A percentile compares a stretch with the other conserved stretches of the same genome.
phyloP scores from a whole-genome alignment of 2,113 vertebrate species.

The Arothron firmamentum region DNA sequence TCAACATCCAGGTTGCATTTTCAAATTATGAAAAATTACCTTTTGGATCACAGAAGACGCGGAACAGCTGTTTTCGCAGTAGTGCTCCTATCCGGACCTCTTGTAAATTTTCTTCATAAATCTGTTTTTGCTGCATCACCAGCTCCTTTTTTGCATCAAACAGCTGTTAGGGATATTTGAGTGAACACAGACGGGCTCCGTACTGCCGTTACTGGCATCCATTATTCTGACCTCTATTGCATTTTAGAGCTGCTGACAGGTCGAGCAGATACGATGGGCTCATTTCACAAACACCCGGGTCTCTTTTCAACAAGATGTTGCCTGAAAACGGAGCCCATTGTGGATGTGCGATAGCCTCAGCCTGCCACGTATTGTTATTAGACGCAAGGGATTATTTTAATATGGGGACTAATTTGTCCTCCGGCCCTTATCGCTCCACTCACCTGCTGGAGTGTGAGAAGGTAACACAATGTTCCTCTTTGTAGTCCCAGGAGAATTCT shows the following conservation, averaged over 20 bases:
- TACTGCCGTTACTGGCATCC: constrained; percentile 22
- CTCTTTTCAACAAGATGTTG: constrained; percentile 54
- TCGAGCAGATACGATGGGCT: constrained; percentile 30
- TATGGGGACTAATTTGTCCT: constrained; percentile 58
- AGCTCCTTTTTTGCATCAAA: constrained; percentile 7
- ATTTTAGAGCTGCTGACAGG: constrained; percentile 55
- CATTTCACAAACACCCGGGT: constrained; percentile 46
- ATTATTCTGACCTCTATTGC: constrained; percentile 27
- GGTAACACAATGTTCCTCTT: constrained; percentile 66
- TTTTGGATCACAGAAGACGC: neutral
- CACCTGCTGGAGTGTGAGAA: constrained; percentile 62
- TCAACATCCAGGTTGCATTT: neutral
- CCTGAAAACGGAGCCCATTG: constrained; percentile 35
- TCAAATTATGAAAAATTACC: neutral
- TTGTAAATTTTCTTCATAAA: neutral
- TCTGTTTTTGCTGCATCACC: constrained; percentile 11
- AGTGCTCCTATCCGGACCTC: neutral
- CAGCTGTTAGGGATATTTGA: constrained; percentile 37
- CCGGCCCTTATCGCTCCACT: constrained; percentile 48
- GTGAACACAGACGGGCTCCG: constrained; percentile 16
- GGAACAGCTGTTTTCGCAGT: constrained; percentile 3
- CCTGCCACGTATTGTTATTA: constrained; percentile 56
- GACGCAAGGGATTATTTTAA: constrained; percentile 62
- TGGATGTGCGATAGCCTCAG: constrained; percentile 22
- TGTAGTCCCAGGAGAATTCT: constrained; percentile 68